Evolutionary conservation across 2,888 invertebrate genomes (phyloP), one percentile per base, ranked within the genome.

Genomic region (Athripsodes cinereus): DNA sequence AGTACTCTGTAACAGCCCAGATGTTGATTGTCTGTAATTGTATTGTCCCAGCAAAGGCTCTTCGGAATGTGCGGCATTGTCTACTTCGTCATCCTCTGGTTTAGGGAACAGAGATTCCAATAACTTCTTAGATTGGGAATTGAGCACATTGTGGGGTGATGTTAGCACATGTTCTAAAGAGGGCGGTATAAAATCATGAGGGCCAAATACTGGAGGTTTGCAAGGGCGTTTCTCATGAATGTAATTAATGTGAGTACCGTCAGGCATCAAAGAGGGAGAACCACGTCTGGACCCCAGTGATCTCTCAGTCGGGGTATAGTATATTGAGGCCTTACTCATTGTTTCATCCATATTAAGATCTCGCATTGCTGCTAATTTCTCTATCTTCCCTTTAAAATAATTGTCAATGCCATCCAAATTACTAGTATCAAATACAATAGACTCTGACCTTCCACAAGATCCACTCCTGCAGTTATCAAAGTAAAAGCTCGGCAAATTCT

Each of bases 401-500:
- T 82, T 80, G 69, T 87, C 86, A 64, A 86, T 75, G 63, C 80
- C 75, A 66, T 82, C 82, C 48, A 82, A 74, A 67, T 87, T 87
- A 54, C 75, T 74, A 2, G 82, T 79, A 65, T 89, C 84, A 73
- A 88, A 85, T 6, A 86, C 82, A 66, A 83, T 79, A 3, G 89
- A 89, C 70, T 92, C 92, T 64, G 88, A 86, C 26, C 83, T 78
- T 2, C 84, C 88, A 73, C 87, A 90, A 16, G 86, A 87, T 2
- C 90, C 90, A 65, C 89, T 90, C 35, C 93, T 87, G 70, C 96
- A 96, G 75, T 94, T 95, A 72, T 96, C 96, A 70, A 96, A 87
- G 75, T 95, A 93, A 55, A 92, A 78, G 68, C 87, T 91, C 44
- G 93, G 93, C 67, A 96, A 79, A 72, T 94, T 95, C 73, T 96